Conservation (phyloP, 2,113 vertebrate species). For the Gila orcuttii region DNA sequence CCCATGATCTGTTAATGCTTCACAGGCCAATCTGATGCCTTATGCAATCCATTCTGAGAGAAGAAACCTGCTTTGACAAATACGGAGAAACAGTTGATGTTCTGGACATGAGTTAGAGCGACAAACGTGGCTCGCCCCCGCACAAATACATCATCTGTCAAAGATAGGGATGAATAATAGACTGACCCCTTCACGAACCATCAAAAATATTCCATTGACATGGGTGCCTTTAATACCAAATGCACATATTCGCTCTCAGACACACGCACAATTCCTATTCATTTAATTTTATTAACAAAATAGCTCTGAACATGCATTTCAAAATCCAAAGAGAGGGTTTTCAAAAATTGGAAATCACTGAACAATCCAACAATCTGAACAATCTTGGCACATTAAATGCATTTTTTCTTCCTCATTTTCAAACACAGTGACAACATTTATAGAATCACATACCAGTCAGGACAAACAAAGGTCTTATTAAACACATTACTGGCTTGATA, state of each 20-base stretch:
- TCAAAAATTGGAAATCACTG: constrained; percentile 57
- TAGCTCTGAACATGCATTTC: constrained; percentile 74
- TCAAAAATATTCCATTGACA: background rate
- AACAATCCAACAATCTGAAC: constrained; percentile 51
- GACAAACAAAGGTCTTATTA: constrained; percentile 20
- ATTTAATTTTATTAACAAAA: constrained; percentile 74
- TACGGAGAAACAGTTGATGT: constrained; percentile 1
- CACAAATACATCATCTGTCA: background rate
- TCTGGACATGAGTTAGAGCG: background rate
- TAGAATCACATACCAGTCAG: constrained; percentile 61
- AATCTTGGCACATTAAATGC: constrained; percentile 62
- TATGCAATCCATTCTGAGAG: background rate
- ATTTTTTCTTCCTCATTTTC: constrained; percentile 38
- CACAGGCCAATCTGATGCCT: background rate
- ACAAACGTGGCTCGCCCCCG: background rate
- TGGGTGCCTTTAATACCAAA: background rate
- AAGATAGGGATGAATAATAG: constrained; percentile 10
- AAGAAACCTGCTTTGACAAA: background rate
- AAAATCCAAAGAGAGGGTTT: constrained; percentile 58
- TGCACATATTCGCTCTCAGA: constrained; percentile 20
- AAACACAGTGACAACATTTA: constrained; percentile 65
- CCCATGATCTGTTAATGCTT: background rate
- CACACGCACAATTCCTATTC: constrained; percentile 38
- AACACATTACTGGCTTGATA: constrained; percentile 16
- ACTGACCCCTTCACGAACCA: constrained; percentile 5